Conservation (phyloP, 2,113 vertebrate species). For the Peromyscus leucopus region DNA sequence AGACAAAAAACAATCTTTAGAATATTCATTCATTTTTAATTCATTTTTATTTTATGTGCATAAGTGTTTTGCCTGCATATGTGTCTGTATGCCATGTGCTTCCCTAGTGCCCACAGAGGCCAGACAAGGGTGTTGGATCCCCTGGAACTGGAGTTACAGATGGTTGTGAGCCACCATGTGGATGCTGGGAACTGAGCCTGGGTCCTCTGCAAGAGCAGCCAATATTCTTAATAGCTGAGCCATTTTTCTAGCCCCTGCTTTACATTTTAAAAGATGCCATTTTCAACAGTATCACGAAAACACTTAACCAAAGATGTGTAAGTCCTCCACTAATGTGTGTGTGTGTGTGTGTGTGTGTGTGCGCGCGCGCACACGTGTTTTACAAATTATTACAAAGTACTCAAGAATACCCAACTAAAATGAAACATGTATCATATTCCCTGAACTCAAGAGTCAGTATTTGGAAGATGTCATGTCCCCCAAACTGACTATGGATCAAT, state of each 20-base stretch:
- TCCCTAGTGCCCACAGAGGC: neutral
- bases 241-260: neutral
- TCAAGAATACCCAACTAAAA: conserved; percentile 39
- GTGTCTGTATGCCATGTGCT: neutral
- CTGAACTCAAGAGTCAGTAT: neutral
- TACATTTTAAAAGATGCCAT: conserved; percentile 5
- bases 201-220: neutral
- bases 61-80: neutral
- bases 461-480: neutral
- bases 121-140: neutral
- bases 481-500: conserved; percentile 21
- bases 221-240: neutral
- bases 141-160: neutral
- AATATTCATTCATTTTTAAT: neutral
- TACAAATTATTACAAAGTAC: neutral
- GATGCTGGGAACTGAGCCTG: neutral
- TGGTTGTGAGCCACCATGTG: neutral
- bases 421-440: neutral
- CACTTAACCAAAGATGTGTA: neutral
- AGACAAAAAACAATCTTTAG: conserved; percentile 2
- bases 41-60: neutral
- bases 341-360: too few relatives aligned
- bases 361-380: too few relatives aligned
- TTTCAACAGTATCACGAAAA: conserved; percentile 9
- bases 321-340: neutral